Conservation (phyloP, 2,888 invertebrate genomes). For the Pachydiplax longipennis region DNA sequence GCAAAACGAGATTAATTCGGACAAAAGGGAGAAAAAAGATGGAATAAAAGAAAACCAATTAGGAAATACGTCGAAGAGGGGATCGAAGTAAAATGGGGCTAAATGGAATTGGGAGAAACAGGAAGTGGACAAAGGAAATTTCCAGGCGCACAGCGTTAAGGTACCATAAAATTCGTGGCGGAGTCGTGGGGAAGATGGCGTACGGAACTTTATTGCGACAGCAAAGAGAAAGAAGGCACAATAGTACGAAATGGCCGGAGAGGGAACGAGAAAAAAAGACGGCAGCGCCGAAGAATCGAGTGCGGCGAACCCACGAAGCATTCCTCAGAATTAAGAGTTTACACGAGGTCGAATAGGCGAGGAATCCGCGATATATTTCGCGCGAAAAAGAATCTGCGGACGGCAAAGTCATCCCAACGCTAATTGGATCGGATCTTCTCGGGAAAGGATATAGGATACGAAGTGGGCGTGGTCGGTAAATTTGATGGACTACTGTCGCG, state of each 20-base stretch:
- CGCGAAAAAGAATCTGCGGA: background rate
- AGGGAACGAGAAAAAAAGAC: background rate
- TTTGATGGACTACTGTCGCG: constrained; percentile 38
- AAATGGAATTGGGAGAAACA: background rate
- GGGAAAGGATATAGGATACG: background rate
- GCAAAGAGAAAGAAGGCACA: background rate
- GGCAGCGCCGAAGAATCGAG: background rate
- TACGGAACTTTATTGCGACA: constrained; percentile 1
- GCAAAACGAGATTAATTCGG: background rate
- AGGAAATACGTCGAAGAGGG: background rate
- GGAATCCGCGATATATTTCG: background rate
- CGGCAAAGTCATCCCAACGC: background rate
- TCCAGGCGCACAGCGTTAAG: background rate
- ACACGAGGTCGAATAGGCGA: background rate
- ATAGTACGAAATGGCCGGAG: background rate
- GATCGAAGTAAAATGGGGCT: background rate
- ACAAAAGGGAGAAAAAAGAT: background rate
- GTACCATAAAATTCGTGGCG: background rate
- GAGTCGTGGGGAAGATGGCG: background rate
- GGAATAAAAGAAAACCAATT: constrained; percentile 15
- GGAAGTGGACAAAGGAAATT: background rate
- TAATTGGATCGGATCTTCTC: background rate
- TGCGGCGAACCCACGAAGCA: background rate
- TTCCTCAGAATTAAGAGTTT: background rate
- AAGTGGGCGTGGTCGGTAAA: background rate